Evolutionary conservation across 2,797 vertebrate genomes (phyloP).

Genomic region (Gymnocypris eckloni): DNA sequence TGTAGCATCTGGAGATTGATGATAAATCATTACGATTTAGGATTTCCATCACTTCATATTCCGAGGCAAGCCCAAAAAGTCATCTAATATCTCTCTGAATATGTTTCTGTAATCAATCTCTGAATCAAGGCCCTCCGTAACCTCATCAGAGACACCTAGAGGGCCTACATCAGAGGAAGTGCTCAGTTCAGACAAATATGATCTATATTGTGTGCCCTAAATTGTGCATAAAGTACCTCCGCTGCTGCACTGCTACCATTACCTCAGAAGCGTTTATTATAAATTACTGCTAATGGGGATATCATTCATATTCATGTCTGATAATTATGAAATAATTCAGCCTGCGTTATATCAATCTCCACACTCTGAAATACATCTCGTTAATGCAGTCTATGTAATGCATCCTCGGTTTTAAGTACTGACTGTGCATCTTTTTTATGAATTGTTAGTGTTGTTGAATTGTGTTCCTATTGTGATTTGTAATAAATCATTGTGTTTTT

Average conservation of each 20-base stretch:
- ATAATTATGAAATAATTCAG: conserved; percentile 24
- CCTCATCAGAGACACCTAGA: conserved; percentile 21
- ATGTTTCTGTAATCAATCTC: conserved; percentile 11
- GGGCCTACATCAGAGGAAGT: background rate
- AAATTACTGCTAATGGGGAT: conserved; percentile 33
- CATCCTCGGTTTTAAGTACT: conserved; percentile 56
- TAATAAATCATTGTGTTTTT: conserved; percentile 56
- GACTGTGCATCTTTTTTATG: conserved; percentile 25
- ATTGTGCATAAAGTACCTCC: conserved; percentile 8
- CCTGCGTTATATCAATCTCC: background rate
- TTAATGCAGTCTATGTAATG: conserved; percentile 11
- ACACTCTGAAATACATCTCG: conserved; percentile 6
- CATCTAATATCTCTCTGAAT: conserved; percentile 10
- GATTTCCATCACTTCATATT: background rate
- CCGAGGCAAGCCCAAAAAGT: background rate
- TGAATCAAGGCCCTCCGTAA: conserved; percentile 7
- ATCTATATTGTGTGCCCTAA: conserved; percentile 34
- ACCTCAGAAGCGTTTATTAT: conserved; percentile 21
- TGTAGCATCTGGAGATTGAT: background rate
- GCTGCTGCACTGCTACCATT: conserved; percentile 13
- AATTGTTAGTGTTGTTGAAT: conserved; percentile 39
- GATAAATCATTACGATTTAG: background rate
- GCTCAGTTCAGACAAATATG: background rate
- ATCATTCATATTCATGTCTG: conserved; percentile 39
- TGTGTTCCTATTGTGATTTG: conserved; percentile 28